A percentile compares a stretch with the other conserved stretches of the same genome.
Conservation (phyloP, 1,140 invertebrate species). For the Triops longicaudatus region DNA sequence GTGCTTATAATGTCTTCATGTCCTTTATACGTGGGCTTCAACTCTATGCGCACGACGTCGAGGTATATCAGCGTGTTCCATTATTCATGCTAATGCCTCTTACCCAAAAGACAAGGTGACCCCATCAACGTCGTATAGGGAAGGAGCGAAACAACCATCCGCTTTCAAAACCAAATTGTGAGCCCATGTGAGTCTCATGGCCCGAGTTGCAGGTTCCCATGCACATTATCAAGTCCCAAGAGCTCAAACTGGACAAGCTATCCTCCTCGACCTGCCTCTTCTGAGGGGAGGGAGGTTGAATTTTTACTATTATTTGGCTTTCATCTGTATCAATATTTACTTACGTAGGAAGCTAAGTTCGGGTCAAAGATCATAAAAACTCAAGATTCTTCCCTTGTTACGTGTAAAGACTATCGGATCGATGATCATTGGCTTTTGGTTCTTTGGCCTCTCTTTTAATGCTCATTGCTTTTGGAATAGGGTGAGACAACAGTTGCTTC, state of each 20-base stretch:
- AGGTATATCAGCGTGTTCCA: conserved; percentile 4
- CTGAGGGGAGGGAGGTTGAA: background rate
- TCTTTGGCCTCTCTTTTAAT: background rate
- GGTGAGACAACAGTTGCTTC: background rate
- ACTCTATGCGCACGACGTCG: background rate
- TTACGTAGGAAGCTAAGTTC: background rate
- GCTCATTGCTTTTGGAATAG: background rate
- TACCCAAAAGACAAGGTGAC: conserved; percentile 9
- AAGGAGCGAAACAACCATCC: background rate
- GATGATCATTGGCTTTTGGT: background rate
- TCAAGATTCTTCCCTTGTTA: background rate
- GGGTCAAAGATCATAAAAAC: background rate
- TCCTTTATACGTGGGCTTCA: background rate
- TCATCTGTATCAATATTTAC: background rate
- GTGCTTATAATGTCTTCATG: conserved; percentile 8
- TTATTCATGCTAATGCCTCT: conserved; percentile 15
- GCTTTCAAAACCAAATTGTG: background rate
- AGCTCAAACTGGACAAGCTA: background rate
- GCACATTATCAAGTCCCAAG: background rate
- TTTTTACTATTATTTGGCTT: background rate
- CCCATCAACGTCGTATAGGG: conserved; percentile 4
- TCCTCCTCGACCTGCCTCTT: background rate
- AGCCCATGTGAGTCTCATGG: background rate
- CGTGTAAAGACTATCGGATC: background rate
- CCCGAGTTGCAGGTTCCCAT: background rate